phyloP scores from a whole-genome alignment of 2,797 vertebrate species.

The Vultur gryphus region DNA sequence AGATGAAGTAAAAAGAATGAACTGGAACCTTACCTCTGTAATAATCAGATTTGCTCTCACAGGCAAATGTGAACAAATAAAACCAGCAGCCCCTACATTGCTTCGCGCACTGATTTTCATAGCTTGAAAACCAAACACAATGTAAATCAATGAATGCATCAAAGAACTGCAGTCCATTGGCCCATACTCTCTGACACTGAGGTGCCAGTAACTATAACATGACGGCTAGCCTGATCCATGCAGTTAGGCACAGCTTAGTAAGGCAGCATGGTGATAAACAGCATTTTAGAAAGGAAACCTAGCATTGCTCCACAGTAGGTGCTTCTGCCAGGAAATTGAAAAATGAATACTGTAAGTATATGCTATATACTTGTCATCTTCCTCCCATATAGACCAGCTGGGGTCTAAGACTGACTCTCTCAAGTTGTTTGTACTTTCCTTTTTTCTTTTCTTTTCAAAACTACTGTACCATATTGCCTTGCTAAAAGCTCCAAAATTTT shows the following conservation, averaged over 20 bases:
- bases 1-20: background rate
- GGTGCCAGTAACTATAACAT: background rate
- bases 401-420: background rate
- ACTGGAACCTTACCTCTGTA: background rate
- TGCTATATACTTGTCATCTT: background rate
- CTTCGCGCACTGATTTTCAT: background rate
- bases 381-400: background rate
- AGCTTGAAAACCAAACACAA: background rate
- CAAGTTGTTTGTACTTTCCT: background rate
- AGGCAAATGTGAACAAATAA: background rate
- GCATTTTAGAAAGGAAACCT: background rate
- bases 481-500: background rate
- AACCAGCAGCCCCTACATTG: accelerated
- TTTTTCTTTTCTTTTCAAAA: background rate
- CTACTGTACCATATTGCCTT: background rate
- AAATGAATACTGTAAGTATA: background rate
- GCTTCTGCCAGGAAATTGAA: background rate
- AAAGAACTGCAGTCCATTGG: background rate
- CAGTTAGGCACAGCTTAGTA: background rate
- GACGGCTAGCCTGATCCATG: background rate
- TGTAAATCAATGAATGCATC: background rate
- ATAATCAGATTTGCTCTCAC: background rate
- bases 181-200: background rate
- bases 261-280: background rate
- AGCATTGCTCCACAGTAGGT: background rate